Evolutionary conservation across 2,797 vertebrate genomes (phyloP).

Genomic region (Paratrypauchen microcephalus): DNA sequence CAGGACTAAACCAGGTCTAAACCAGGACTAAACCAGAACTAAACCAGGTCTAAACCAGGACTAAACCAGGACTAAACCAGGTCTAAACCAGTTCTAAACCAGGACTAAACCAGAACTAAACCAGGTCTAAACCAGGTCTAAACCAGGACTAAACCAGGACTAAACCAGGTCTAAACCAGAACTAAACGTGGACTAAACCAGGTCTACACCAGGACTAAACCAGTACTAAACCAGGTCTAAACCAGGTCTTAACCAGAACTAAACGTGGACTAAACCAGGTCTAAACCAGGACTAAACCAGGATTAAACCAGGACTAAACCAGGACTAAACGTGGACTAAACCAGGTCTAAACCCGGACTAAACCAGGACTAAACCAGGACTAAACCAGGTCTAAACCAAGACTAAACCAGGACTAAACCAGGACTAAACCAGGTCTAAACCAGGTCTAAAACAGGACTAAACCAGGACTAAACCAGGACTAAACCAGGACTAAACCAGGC

Average conservation of each 20-base stretch:
- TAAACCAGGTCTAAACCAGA: not conserved
- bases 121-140: no score
- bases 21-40: slow-evolving; percentile 2
- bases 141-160: no score
- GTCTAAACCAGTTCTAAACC: not conserved
- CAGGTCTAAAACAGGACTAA: no score
- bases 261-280: slow-evolving; percentile 2
- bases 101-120: no score
- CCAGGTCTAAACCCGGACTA: no score
- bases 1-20: not conserved
- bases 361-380: no score
- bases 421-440: no score
- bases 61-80: not conserved
- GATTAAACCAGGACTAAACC: not conserved
- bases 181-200: not conserved
- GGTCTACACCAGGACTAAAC: not conserved
- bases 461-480: no score
- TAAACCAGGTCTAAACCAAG: no score
- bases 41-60: not conserved
- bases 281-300: slow-evolving; percentile 3
- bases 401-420: no score
- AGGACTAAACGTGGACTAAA: not conserved
- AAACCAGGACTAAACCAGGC: no score
- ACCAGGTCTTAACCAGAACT: not conserved
- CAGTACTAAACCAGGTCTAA: slow-evolving; percentile 1